Percentiles rank a stretch among this genome's conserved stretches.
Conservation (phyloP, 2,113 vertebrate species). For the Colossoma macropomum region DNA sequence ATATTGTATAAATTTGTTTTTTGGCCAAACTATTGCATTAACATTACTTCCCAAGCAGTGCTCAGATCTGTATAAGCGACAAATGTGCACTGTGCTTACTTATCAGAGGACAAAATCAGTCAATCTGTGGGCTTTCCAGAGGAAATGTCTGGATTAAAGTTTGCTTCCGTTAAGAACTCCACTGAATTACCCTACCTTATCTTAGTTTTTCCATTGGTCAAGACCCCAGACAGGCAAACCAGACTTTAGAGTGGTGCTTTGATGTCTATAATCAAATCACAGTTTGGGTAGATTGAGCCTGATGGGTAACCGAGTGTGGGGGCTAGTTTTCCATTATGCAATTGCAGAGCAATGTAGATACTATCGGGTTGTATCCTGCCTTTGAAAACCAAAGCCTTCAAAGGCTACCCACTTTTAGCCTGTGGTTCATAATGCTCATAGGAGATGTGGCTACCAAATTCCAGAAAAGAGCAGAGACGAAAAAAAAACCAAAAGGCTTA, state of each 20-base stretch:
- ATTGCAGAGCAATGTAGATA: not conserved
- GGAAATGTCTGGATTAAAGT: not conserved
- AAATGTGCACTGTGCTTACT: not conserved
- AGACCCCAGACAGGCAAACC: not conserved
- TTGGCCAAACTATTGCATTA: too few relatives aligned
- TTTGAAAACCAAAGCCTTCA: not conserved
- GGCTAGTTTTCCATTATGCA: slow-evolving; percentile 18
- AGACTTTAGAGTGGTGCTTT: not conserved
- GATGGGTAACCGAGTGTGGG: not conserved
- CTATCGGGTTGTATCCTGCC: not conserved
- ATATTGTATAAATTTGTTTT: too few relatives aligned
- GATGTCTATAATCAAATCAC: not conserved
- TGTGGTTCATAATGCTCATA: not conserved
- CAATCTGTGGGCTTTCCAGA: not conserved
- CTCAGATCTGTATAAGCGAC: too few relatives aligned
- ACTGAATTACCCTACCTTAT: not conserved
- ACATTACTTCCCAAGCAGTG: too few relatives aligned
- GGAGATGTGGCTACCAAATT: not conserved
- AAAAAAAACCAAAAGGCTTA: slow-evolving; percentile 69
- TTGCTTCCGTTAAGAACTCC: not conserved
- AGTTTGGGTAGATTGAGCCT: not conserved
- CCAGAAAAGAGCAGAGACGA: not conserved
- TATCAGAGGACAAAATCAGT: not conserved
- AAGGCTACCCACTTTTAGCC: not conserved
- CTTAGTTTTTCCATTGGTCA: not conserved